Evolutionary conservation across 2,888 invertebrate species (phyloP), one percentile per base, ranked within the genome.

Genomic region (Portevinia maculata): DNA sequence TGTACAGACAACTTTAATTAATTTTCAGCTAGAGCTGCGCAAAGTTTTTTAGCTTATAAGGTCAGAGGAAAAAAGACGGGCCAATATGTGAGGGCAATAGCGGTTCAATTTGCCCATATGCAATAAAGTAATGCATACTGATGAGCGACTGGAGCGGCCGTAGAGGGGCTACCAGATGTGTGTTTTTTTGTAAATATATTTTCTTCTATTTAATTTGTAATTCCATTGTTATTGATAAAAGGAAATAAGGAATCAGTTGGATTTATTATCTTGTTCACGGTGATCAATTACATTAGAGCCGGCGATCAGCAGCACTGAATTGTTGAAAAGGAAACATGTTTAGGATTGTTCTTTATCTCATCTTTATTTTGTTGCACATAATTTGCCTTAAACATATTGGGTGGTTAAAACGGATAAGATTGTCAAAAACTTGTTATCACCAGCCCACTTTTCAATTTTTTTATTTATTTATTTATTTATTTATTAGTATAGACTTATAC

Each of bases 51-150:
- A 60, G 83, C 78, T 78, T 83, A 83, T 48, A 78, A 78, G 78
- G 83, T 48, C 28, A 7, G 81, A 59, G 59, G 76, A 70, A 37
- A 46, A 57, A 52, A 65, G 37, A 50, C 24, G 19, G 44, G 28
- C 44, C 24, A 3, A 59, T 65, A 39, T 44, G 46, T 65, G 65
- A 44, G 46, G 46, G 64, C 39, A 78, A 67, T 83, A 83, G 78
- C 83, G 83, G 83, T 83, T 83, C 67, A 83, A 83, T 83, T 83
- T 83, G 83, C 78, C 78, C 46, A 62, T 53, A 67, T 67, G 24
- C 60, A 57, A 62, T 50, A 79, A 52, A 73, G 65, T 65, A 71
- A 64, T 44, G 71, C n/a, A n/a, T n/a, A n/a, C n/a, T n/a, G n/a
- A n/a, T n/a, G n/a, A n/a, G n/a, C n/a, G n/a, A n/a, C n/a, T 55